These are phyloP conservation scores for Oceanites oceanicus DNA, from an alignment of 2,113 vertebrate species.

Conservation along the genomic window DNA sequence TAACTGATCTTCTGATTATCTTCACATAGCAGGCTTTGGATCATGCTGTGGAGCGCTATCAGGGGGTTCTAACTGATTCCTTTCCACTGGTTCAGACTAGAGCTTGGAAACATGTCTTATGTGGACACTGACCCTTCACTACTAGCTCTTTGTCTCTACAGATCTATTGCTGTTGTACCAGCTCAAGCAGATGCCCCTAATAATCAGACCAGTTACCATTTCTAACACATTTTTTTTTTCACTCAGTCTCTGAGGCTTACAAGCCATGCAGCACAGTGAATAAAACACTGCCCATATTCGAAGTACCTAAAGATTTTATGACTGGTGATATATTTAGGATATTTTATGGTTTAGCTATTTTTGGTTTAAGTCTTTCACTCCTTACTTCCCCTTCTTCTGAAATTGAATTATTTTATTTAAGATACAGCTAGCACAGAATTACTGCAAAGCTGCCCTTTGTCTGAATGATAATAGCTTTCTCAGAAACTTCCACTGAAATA, in stretches of 20 bases:
- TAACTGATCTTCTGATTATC: background rate
- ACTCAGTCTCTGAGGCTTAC: background rate
- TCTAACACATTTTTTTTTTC: background rate
- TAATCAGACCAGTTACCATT: background rate
- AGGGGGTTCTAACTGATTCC: background rate
- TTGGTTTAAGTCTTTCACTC: background rate
- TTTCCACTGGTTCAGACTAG: background rate
- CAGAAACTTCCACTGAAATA: constrained; percentile 16
- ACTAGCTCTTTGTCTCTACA: background rate
- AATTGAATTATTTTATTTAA: constrained; percentile 10
- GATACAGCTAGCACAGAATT: background rate
- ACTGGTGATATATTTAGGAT: background rate
- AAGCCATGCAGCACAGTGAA: background rate
- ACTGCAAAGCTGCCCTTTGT: constrained; percentile 34
- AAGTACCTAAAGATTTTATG: background rate
- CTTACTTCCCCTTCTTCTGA: background rate
- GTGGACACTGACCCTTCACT: background rate
- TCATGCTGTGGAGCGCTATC: background rate
- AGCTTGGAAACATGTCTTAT: background rate
- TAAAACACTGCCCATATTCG: background rate
- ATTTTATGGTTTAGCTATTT: constrained; percentile 27
- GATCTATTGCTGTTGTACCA: background rate
- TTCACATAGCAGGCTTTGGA: background rate
- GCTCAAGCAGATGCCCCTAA: background rate
- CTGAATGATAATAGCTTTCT: constrained; percentile 27